Evolutionary conservation across 2,113 vertebrate species (phyloP).

Genomic region (Hemiscyllium ocellatum): DNA sequence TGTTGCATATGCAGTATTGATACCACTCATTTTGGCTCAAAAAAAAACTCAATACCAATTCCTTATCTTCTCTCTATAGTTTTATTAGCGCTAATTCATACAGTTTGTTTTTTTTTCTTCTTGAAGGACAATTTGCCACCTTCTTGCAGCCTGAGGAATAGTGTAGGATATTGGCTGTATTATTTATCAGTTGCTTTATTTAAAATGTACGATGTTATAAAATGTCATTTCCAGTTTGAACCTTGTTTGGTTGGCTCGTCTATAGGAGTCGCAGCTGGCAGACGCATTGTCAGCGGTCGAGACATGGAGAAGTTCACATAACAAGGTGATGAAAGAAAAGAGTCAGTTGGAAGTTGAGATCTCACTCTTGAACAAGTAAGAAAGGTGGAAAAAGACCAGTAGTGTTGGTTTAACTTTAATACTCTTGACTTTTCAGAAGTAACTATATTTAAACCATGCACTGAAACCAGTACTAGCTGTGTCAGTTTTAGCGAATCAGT

Average conservation of each 20-base stretch:
- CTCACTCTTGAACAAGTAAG: conserved; percentile 71
- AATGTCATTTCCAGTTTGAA: background rate
- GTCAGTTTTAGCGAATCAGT: background rate
- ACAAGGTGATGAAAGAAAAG: conserved; percentile 69
- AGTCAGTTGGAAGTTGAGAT: conserved; percentile 69
- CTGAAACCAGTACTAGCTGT: background rate
- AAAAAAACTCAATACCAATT: background rate
- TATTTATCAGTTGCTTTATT: background rate
- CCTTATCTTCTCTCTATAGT: background rate
- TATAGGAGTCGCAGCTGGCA: conserved; percentile 66
- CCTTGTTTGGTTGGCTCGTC: background rate
- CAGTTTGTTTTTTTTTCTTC: too few relatives aligned
- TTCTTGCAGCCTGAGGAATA: background rate
- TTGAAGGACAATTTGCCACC: background rate
- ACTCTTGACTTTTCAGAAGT: background rate
- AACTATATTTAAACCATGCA: background rate
- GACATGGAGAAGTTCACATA: conserved; percentile 66
- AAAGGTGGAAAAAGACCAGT: background rate
- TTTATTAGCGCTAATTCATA: background rate
- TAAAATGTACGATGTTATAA: background rate
- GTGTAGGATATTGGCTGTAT: background rate
- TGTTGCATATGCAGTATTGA: background rate
- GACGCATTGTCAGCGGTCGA: conserved; percentile 66
- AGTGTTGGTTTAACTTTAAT: background rate
- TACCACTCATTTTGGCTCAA: background rate